Evolutionary conservation across 2,888 invertebrate genomes (phyloP).

Genomic region (Synanthedon formicaeformis): DNA sequence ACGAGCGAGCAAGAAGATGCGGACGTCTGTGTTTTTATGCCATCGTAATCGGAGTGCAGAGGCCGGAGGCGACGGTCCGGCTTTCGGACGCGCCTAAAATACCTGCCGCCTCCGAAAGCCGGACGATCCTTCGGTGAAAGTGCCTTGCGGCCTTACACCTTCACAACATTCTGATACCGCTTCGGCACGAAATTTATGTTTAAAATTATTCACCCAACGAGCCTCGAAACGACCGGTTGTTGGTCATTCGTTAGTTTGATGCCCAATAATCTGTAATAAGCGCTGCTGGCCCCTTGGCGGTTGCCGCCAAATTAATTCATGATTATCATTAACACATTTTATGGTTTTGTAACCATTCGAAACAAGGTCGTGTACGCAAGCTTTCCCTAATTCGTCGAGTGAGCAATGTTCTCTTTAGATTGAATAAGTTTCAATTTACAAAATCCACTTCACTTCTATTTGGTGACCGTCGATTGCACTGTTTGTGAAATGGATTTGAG

Average conservation of each 20-base stretch:
- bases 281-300: neutral
- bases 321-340: neutral
- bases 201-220: neutral
- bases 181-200: conserved; percentile 7
- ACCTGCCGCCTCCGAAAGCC: conserved; percentile 41
- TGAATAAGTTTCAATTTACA: conserved; percentile 1
- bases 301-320: neutral
- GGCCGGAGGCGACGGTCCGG: conserved; percentile 8
- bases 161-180: conserved; percentile 18
- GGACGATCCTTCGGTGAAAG: conserved; percentile 58
- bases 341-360: neutral
- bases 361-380: conserved; percentile 1
- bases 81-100: conserved; percentile 28
- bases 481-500: neutral
- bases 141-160: conserved; percentile 38
- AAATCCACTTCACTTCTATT: neutral
- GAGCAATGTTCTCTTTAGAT: conserved; percentile 1
- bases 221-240: neutral
- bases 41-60: neutral
- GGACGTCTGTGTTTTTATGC: conserved; percentile 3
- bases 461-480: neutral
- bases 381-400: neutral
- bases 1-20: conserved; percentile 31
- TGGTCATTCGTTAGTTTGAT: neutral
- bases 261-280: neutral